phyloP scores from a whole-genome alignment of 1,140 invertebrate species.

The Neodiprion pinetum region DNA sequence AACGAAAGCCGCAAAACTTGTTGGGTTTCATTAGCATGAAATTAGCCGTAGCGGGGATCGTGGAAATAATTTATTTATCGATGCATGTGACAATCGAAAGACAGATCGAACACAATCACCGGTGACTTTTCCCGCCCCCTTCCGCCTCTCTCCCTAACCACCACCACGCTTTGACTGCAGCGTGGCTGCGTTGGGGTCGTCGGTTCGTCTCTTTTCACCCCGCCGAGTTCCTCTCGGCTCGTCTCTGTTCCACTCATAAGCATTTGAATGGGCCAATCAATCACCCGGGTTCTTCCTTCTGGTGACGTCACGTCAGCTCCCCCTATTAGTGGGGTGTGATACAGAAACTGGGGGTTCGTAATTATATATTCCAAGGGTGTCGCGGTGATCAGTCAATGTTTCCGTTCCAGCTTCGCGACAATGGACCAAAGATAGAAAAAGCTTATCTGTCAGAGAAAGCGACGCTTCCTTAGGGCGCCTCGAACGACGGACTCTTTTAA shows the following conservation, averaged over 20 bases:
- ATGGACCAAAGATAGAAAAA: constrained; percentile 58
- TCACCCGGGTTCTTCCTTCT: constrained; percentile 42
- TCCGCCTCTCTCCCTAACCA: neutral
- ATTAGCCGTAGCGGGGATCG: neutral
- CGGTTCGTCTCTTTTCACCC: constrained; percentile 25
- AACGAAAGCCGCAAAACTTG: too few species aligned
- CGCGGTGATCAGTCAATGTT: constrained; percentile 62
- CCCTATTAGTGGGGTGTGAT: constrained; percentile 58
- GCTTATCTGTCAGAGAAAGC: constrained; percentile 57
- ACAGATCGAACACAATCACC: constrained; percentile 47
- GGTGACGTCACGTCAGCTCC: constrained; percentile 55
- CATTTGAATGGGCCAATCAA: constrained; percentile 62
- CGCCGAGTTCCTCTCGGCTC: constrained; percentile 40
- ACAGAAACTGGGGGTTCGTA: constrained; percentile 41
- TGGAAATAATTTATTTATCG: constrained; percentile 58
- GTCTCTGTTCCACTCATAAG: constrained; percentile 48
- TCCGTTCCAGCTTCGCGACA: constrained; percentile 58
- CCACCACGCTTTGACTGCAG: too few species aligned
- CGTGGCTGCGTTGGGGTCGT: constrained; percentile 19
- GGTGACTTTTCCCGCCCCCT: neutral
- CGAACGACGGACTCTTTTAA: constrained; percentile 50
- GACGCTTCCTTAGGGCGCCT: constrained; percentile 48
- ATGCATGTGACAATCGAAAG: constrained; percentile 51
- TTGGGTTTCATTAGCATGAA: neutral
- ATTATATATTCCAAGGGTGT: constrained; percentile 63